Evolutionary conservation across 2,113 vertebrate genomes (phyloP).

Genomic region (Scophthalmus maximus): DNA sequence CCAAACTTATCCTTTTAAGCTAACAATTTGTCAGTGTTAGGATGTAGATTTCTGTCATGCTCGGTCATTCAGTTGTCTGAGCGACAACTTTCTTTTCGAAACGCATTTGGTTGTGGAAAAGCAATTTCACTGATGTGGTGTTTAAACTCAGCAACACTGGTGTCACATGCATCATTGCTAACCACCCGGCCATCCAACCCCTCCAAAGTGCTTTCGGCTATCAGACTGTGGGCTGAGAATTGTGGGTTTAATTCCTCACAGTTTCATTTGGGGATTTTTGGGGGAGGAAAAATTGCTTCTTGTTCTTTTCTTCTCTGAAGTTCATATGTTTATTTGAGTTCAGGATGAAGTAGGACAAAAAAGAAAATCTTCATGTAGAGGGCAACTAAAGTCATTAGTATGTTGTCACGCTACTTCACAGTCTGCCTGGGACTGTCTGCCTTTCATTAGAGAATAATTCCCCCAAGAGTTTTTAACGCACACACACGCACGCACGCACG

Average conservation of each 20-base stretch:
- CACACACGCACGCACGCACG: conserved; percentile 12
- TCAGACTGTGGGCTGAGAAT: conserved; percentile 49
- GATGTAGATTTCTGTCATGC: conserved; percentile 25
- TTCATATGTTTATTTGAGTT: conserved; percentile 8
- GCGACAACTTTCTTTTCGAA: conserved; percentile 43
- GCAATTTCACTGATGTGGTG: conserved; percentile 62
- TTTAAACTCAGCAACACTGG: conserved; percentile 50
- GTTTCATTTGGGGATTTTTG: conserved; percentile 4
- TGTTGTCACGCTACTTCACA: conserved; percentile 53
- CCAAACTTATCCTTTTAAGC: conserved; percentile 15
- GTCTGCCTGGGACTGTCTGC: conserved; percentile 57
- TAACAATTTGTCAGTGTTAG: conserved; percentile 47
- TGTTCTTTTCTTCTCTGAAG: conserved; percentile 18
- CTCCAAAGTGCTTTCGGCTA: conserved; percentile 60
- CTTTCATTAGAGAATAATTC: conserved; percentile 66
- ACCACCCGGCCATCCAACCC: conserved; percentile 59
- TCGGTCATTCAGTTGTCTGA: conserved; percentile 29
- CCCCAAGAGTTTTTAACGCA: conserved; percentile 42
- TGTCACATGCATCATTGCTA: conserved; percentile 75
- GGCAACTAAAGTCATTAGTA: conserved; percentile 57
- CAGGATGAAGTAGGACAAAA: conserved; percentile 1
- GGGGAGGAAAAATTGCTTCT: conserved; percentile 16
- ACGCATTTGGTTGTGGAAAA: conserved; percentile 53
- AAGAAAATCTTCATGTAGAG: conserved; percentile 12
- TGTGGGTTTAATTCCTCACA: conserved; percentile 38